Percentiles rank a stretch among this genome's conserved stretches.
These are phyloP conservation scores for Campylomormyrus tamandua DNA, from an alignment of 2,113 vertebrate genomes.

Conservation along the genomic window DNA sequence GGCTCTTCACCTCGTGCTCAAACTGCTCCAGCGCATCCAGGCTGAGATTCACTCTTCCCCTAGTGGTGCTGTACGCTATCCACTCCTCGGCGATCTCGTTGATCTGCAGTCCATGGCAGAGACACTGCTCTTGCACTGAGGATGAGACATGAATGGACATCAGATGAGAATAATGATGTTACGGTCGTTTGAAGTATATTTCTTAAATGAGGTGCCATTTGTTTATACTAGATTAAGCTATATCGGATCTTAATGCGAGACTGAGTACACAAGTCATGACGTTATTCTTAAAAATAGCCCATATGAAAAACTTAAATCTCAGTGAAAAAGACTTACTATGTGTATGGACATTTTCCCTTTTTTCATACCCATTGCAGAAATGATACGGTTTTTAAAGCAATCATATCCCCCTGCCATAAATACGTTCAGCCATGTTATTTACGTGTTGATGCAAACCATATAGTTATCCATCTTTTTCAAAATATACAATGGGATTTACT, in stretches of 20 bases:
- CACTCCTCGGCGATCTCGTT: slow-evolving; percentile 65
- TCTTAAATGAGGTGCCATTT: background rate
- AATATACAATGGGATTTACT: background rate
- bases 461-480: background rate
- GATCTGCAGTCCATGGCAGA: slow-evolving; percentile 55
- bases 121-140: slow-evolving; percentile 77
- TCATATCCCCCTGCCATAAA: background rate
- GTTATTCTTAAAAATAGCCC: background rate
- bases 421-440: background rate
- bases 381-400: background rate
- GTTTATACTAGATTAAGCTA: background rate
- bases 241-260: background rate
- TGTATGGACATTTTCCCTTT: background rate
- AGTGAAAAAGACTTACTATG: background rate
- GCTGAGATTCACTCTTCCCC: slow-evolving; percentile 47
- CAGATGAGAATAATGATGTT: background rate
- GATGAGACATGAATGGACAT: background rate
- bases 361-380: background rate
- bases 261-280: background rate
- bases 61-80: slow-evolving; percentile 69
- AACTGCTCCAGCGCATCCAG: slow-evolving; percentile 61
- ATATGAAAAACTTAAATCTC: background rate
- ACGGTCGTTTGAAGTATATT: background rate
- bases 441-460: background rate
- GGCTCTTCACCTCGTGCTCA: slow-evolving; percentile 69